Percentiles rank a stretch among this genome's conserved stretches.
phyloP scores from a whole-genome alignment of 1,140 invertebrate genomes.

The Glossosoma conforme region DNA sequence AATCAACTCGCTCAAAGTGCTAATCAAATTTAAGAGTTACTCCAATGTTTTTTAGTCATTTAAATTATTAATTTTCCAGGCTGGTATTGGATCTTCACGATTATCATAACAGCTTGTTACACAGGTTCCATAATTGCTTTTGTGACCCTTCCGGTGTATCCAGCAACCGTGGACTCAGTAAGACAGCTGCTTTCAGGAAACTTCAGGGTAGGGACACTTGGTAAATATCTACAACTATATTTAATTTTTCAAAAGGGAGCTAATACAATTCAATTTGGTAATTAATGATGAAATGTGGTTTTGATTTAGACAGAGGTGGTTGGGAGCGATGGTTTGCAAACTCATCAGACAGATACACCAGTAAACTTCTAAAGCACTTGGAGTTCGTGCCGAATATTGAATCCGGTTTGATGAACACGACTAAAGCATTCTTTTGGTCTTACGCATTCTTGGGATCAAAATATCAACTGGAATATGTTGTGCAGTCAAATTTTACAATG shows the following conservation, averaged over 20 bases:
- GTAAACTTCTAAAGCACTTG: conserved; percentile 57
- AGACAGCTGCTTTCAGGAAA: conserved; percentile 54
- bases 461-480: conserved; percentile 61
- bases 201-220: conserved; percentile 58
- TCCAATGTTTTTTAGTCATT: too few species aligned
- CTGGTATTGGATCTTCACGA: conserved; percentile 74
- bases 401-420: conserved; percentile 63
- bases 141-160: conserved; percentile 67
- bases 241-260: too few species aligned
- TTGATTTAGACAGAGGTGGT: conserved; percentile 61
- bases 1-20: too few species aligned
- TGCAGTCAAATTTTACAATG: conserved; percentile 61
- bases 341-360: conserved; percentile 53
- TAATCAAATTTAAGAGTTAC: too few species aligned
- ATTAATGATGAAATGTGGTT: too few species aligned
- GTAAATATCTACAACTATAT: too few species aligned
- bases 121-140: conserved; percentile 76
- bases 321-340: conserved; percentile 66
- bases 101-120: conserved; percentile 73
- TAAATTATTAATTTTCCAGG: too few species aligned
- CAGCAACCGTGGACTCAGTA: conserved; percentile 61
- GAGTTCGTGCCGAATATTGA: conserved; percentile 59
- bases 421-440: conserved; percentile 64
- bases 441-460: conserved; percentile 68
- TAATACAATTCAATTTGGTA: too few species aligned